Conservation (phyloP, 2,888 invertebrate genomes). For the Stenotaenia linearis region DNA sequence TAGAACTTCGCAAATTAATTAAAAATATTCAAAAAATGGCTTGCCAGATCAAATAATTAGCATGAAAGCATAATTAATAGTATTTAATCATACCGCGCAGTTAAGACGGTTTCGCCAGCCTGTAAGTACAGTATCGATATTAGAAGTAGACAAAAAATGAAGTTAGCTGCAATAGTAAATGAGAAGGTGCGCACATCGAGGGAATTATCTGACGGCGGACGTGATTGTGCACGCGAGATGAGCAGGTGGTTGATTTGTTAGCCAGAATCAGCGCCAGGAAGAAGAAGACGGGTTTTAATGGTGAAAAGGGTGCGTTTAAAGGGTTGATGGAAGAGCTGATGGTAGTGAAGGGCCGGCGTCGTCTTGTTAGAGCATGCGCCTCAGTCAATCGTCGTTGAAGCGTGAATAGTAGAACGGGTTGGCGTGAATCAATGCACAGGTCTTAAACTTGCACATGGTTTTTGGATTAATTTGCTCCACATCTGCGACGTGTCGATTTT, state of each 20-base stretch:
- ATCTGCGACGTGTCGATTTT: constrained; percentile 2
- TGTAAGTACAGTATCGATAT: no score
- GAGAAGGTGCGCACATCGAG: not conserved
- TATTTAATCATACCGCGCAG: no score
- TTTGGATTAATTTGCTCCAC: not conserved
- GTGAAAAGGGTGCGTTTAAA: not conserved
- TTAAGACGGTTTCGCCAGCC: no score
- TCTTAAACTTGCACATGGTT: not conserved
- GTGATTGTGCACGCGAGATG: not conserved
- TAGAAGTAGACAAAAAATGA: no score
- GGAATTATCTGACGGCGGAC: not conserved
- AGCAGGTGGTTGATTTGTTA: constrained; percentile 1
- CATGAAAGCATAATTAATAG: no score
- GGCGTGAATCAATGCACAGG: constrained; percentile 4
- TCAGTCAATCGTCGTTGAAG: not conserved
- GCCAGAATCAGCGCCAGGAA: not conserved
- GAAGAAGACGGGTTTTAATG: not conserved
- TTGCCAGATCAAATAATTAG: no score
- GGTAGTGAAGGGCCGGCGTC: not conserved
- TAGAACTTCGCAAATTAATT: no score
- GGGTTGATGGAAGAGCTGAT: constrained; percentile 1
- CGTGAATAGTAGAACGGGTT: not conserved
- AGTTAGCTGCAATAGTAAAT: no score
- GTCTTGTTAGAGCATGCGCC: not conserved
- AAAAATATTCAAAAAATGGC: no score